These are phyloP conservation scores for Dicyrtomina minuta DNA, from an alignment of 2,888 invertebrate species.

Conservation along the genomic window DNA sequence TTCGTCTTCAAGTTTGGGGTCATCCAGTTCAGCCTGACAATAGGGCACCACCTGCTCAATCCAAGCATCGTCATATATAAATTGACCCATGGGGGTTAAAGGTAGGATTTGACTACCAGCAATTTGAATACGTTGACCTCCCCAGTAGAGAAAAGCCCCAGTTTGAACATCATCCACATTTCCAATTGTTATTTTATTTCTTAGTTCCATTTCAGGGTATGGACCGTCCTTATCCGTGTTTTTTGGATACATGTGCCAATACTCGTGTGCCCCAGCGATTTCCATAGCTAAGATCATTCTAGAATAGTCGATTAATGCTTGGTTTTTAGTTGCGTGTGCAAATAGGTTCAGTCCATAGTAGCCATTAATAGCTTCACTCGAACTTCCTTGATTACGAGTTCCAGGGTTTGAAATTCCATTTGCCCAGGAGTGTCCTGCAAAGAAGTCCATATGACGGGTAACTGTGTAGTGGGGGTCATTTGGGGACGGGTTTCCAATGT, in stretches of 20 bases:
- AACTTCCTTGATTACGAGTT: constrained; percentile 43
- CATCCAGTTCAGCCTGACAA: constrained; percentile 40
- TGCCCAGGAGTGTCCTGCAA: constrained; percentile 49
- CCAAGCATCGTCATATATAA: constrained; percentile 40
- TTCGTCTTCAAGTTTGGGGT: constrained; percentile 35
- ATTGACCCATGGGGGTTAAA: constrained; percentile 44
- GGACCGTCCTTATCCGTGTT: constrained; percentile 29
- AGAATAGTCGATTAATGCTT: constrained; percentile 44
- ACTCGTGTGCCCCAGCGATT: constrained; percentile 37
- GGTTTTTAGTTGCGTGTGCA: constrained; percentile 41
- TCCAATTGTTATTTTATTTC: constrained; percentile 40
- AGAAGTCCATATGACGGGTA: constrained; percentile 46
- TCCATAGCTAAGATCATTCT: constrained; percentile 43
- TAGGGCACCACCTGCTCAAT: constrained; percentile 40
- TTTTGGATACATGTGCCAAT: constrained; percentile 45
- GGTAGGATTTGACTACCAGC: constrained; percentile 47
- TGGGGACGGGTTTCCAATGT: constrained; percentile 46
- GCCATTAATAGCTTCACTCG: constrained; percentile 45
- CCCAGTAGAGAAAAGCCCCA: constrained; percentile 46
- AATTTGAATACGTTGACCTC: constrained; percentile 38
- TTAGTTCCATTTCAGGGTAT: constrained; percentile 42
- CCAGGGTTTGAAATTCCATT: constrained; percentile 45
- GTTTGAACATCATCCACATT: constrained; percentile 43
- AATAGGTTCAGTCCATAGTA: constrained; percentile 47
- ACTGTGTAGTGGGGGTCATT: constrained; percentile 47